Evolutionary conservation across 2,797 vertebrate species (phyloP), one percentile per base, ranked within the genome.

Genomic region (Poecilia wingei): DNA sequence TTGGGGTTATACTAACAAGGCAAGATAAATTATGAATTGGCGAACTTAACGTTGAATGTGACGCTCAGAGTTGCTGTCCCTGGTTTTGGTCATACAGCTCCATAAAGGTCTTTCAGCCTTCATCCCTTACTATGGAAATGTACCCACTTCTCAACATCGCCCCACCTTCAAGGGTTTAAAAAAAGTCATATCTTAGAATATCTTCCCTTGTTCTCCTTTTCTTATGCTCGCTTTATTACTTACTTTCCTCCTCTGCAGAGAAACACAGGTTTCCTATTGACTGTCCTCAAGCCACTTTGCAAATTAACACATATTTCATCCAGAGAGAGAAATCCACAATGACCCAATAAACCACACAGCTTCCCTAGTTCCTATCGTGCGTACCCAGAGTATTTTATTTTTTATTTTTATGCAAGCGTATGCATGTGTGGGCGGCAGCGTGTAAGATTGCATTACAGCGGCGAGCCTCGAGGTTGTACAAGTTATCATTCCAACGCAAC

Each of bases 271-370:
- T 80, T 71, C 41, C 61, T 53, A 68, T 81, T 18, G 55, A 85
- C 86, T 80, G 74, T 73, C 88, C 90, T 89, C 86, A 74, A 43
- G 90, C 91, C 85, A 39, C 74, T 88, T 78, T 78, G 79, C 88
- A 93, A 93, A 94, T 94, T 86, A 93, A 93, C 92, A 86, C 88
- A 93, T 91, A 92, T 92, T 93, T 94, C 89, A 93, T 93, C 88
- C 74, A 69, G 49, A 53, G 49, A 47, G 78, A 83, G 78, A 83
- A 90, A 88, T 85, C 77, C 75, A 86, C 80, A 85, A 86, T 82
- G 84, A 90, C 78, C 82, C 87, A 82, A 83, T 90, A 91, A 91
- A 88, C 83, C 77, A 77, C 81, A 81, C 72, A 76, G 71, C 74
- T 85, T 80, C 72, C 76, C 85, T 70, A 3, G 41, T 41, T 74